Evolutionary conservation across 1,140 invertebrate species (phyloP), one percentile per base, ranked within the genome.

Genomic region (Araneus ventricosus): DNA sequence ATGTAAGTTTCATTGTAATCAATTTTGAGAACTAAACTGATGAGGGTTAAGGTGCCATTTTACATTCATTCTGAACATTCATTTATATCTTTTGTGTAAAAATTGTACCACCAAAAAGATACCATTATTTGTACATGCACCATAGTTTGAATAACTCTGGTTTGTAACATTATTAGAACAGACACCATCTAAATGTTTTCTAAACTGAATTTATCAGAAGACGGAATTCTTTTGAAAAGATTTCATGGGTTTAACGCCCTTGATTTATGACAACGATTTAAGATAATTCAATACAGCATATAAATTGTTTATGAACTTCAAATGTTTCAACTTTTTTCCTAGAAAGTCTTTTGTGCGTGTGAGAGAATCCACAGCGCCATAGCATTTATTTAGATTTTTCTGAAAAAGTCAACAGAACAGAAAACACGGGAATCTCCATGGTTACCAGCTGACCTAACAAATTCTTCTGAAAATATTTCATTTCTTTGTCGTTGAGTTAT

Each of bases 391-490:
- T 30, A 37, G 30, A 34, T 34, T 5, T 75, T 34, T 75, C 34
- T 75, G 3, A 75, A 34, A 30, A 75, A 75, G 70, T 17, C 17
- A 75, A 75, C 59, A n/a, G 30, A 34, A 1, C 27, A 20, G 7
- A 75, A 67, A 75, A 75, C 34, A 75, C 20, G 30, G 45, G 10
- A 75, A 37, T 75, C 22, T 14, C 70, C 70, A 75, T 75, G 70
- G 20, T 30, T 34, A 75, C 70, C 17, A 34, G 70, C 5, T 34
- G 17, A 3, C 27, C 70, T 75, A 75, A 75, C 70, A 75, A 34
- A 75, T 75, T 75, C 20, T 75, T 75, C 30, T 17, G 34, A 37
- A 75, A 75, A 34, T 75, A 75, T 75, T 75, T 63, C 59, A 63
- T 63, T 63, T 75, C 30, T 75, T 75, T 75, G 17, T 37, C 17